These are phyloP conservation scores for Anabacerthia variegaticeps DNA, from an alignment of 2,797 vertebrate species.

Conservation along the genomic window DNA sequence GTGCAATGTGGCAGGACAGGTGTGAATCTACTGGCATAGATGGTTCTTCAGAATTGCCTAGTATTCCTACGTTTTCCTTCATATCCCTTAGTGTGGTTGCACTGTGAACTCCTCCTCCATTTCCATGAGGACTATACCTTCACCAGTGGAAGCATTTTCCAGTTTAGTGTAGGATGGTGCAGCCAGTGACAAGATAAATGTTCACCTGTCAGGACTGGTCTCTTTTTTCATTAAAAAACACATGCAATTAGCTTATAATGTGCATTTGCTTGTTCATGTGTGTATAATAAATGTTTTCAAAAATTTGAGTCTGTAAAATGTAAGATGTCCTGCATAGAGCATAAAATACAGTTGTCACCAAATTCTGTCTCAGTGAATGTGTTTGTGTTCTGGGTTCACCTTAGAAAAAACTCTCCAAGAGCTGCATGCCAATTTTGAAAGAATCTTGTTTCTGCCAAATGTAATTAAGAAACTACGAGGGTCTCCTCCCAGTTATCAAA, in stretches of 20 bases:
- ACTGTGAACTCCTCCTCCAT: background rate
- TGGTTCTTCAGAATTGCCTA: background rate
- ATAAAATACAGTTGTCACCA: background rate
- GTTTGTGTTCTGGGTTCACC: background rate
- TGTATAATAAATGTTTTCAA: background rate
- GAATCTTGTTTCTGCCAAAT: background rate
- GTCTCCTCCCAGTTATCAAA: background rate
- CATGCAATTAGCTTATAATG: background rate
- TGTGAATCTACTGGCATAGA: background rate
- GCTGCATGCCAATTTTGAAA: background rate
- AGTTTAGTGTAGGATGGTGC: background rate
- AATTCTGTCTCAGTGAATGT: background rate
- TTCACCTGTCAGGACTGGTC: background rate
- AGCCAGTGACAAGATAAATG: background rate
- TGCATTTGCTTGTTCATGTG: background rate
- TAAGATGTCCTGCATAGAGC: background rate
- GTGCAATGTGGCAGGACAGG: background rate
- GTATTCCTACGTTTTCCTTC: fast-evolving
- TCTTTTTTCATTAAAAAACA: background rate
- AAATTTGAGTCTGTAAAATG: background rate
- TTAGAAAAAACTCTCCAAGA: background rate
- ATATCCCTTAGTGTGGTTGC: background rate
- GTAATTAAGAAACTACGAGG: background rate
- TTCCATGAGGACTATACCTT: background rate
- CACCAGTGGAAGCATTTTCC: background rate